These are phyloP conservation scores for Platalea minor DNA, from an alignment of 2,797 vertebrate genomes.

Conservation along the genomic window DNA sequence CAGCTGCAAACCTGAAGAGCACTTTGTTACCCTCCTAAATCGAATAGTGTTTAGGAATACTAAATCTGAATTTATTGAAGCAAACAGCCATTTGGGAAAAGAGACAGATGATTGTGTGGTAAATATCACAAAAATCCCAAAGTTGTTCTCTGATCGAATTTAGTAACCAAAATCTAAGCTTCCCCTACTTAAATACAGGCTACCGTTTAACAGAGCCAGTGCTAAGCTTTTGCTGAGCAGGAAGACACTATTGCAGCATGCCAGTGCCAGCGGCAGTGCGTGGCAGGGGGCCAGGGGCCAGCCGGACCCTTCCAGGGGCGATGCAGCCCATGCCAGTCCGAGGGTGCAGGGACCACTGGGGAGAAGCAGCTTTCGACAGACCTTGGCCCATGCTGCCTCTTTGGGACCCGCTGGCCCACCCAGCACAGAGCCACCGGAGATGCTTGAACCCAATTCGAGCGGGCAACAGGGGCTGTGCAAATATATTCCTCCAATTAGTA, in stretches of 20 bases:
- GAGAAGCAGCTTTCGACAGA: neutral
- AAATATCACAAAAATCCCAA: neutral
- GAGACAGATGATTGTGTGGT: neutral
- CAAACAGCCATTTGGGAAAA: neutral
- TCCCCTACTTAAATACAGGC: neutral
- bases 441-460: fast-evolving
- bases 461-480: neutral
- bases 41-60: neutral
- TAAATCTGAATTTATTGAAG: neutral
- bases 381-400: neutral
- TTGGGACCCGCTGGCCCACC: neutral
- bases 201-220: neutral
- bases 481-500: neutral
- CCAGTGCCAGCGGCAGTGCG: neutral
- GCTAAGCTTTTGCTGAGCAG: neutral
- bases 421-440: neutral
- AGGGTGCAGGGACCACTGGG: neutral
- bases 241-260: fast-evolving
- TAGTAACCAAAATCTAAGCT: neutral
- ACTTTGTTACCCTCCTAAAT: neutral
- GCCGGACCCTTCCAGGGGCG: neutral
- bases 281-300: fast-evolving
- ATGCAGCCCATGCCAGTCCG: fast-evolving
- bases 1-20: neutral
- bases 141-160: neutral